Evolutionary conservation across 2,113 vertebrate genomes (phyloP).

Genomic region (Candoia aspera): DNA sequence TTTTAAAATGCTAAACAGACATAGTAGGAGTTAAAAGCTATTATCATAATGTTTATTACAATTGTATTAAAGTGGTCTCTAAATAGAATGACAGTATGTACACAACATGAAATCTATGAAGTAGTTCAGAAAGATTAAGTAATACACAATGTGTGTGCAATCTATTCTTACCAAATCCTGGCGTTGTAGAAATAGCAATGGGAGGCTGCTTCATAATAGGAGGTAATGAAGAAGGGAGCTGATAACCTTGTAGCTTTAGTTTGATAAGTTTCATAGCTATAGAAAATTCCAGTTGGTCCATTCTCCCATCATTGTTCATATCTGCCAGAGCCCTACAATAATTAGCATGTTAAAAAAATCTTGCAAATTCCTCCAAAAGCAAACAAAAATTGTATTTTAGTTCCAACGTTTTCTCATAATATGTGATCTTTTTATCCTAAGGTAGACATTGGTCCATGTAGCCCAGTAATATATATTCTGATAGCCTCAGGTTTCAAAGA

Average conservation of each 20-base stretch:
- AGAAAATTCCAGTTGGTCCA: slow-evolving; percentile 97
- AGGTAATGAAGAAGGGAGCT: slow-evolving; percentile 87
- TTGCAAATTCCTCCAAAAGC: neutral
- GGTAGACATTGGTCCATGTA: neutral
- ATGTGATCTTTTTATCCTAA: neutral
- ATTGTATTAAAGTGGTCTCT: neutral
- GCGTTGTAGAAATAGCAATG: slow-evolving; percentile 78
- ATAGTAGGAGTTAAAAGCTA: neutral
- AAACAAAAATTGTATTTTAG: fast-evolving
- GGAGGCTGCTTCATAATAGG: slow-evolving; percentile 91
- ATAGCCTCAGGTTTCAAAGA: neutral
- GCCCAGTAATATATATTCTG: neutral
- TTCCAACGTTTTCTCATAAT: neutral
- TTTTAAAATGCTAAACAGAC: neutral
- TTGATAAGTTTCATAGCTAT: slow-evolving; percentile 99
- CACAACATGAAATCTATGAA: neutral
- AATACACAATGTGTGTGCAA: neutral
- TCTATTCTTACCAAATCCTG: slow-evolving; percentile 85
- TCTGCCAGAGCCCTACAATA: slow-evolving; percentile 91
- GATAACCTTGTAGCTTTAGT: slow-evolving; percentile 94
- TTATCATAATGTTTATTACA: neutral
- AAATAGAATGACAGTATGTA: neutral
- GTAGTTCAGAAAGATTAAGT: neutral
- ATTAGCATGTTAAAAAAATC: slow-evolving; percentile 9
- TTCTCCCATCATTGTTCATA: slow-evolving; percentile 95